Conservation (phyloP, 1,140 invertebrate species). For the Cepaea nemoralis region DNA sequence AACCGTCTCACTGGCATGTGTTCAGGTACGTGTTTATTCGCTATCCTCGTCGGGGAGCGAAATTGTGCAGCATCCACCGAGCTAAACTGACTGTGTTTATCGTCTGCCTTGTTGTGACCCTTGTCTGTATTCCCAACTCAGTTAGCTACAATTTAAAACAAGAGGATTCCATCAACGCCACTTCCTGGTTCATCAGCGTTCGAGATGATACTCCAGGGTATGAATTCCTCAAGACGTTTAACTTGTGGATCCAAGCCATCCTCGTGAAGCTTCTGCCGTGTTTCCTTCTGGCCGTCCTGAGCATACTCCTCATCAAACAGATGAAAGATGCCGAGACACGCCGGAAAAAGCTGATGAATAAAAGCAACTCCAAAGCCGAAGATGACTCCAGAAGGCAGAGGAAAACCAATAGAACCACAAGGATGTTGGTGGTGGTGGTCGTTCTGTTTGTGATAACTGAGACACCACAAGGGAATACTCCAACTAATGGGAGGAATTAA, state of each 20-base stretch:
- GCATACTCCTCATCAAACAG: constrained; percentile 83
- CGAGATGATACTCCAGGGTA: constrained; percentile 76
- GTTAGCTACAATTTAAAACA: constrained; percentile 74
- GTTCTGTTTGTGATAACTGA: constrained; percentile 89
- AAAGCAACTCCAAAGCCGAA: constrained; percentile 56
- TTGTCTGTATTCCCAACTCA: constrained; percentile 85
- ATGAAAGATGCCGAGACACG: constrained; percentile 76
- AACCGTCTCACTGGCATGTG: constrained; percentile 90
- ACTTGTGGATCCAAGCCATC: constrained; percentile 89
- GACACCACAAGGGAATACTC: constrained; percentile 79
- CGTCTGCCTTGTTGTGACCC: constrained; percentile 81
- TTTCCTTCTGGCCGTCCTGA: constrained; percentile 84
- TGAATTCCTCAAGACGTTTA: constrained; percentile 77
- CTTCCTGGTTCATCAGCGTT: constrained; percentile 72
- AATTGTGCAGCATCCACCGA: constrained; percentile 82
- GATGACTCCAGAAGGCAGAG: constrained; percentile 51
- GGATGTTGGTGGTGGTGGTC: constrained; percentile 89
- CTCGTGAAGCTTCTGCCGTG: constrained; percentile 89
- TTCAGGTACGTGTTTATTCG: constrained; percentile 79
- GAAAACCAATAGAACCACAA: constrained; percentile 88
- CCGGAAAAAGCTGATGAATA: constrained; percentile 63
- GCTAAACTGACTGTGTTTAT: constrained; percentile 82
- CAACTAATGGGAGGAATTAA: constrained; percentile 64
- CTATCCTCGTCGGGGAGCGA: constrained; percentile 74
- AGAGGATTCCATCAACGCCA: constrained; percentile 67